These are phyloP conservation scores for Metacarcinus magister DNA, from an alignment of 2,888 invertebrate species.

Conservation along the genomic window DNA sequence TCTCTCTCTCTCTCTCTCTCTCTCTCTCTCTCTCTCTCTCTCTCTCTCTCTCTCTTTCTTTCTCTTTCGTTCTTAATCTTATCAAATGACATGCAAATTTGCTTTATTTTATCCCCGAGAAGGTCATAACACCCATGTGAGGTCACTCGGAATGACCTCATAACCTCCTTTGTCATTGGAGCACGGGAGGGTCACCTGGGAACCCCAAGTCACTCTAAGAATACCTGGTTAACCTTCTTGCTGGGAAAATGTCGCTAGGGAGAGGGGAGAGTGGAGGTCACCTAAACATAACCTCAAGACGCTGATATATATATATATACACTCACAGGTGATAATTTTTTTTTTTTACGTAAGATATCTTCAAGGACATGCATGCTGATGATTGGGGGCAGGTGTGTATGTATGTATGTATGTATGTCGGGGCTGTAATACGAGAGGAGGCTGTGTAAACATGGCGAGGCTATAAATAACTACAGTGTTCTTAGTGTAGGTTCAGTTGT, in stretches of 20 bases:
- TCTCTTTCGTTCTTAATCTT: background rate
- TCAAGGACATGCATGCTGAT: background rate
- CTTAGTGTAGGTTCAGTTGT: too few species aligned
- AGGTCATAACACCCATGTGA: background rate
- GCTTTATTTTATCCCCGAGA: background rate
- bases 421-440: background rate
- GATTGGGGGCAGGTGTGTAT: background rate
- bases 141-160: background rate
- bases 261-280: too few species aligned
- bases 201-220: background rate
- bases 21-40: conserved; percentile 14
- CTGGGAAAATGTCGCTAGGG: background rate
- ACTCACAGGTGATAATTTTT: too few species aligned
- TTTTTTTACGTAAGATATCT: too few species aligned
- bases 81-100: background rate
- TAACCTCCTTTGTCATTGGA: background rate
- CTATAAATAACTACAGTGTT: too few species aligned
- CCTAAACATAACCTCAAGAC: too few species aligned
- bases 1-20: conserved; percentile 14
- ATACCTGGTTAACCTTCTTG: background rate
- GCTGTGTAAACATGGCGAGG: too few species aligned
- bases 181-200: background rate
- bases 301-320: too few species aligned
- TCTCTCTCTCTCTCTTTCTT: background rate
- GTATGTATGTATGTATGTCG: background rate